Conservation (phyloP, 2,113 vertebrate species). For the Carassius carassius region DNA sequence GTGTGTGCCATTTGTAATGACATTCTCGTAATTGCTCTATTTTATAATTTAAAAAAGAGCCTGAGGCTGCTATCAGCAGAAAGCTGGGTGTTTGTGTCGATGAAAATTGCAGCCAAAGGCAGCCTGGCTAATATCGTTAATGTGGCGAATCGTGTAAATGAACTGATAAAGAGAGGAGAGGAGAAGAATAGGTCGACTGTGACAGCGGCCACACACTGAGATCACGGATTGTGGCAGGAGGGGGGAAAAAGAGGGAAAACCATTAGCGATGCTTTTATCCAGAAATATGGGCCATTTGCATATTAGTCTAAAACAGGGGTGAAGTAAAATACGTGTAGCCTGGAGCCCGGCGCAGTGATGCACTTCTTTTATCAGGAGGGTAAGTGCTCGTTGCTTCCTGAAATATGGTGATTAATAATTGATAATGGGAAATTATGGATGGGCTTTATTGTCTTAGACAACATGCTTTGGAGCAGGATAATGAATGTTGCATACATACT, state of each 20-base stretch:
- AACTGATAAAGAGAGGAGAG: slow-evolving; percentile 16
- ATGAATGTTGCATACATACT: neutral
- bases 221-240: slow-evolving; percentile 14
- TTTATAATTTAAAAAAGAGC: slow-evolving; percentile 37
- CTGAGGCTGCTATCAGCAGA: slow-evolving; percentile 39
- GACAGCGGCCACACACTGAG: slow-evolving; percentile 31
- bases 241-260: neutral
- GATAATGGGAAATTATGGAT: neutral
- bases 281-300: slow-evolving; percentile 32
- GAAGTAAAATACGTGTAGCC: slow-evolving; percentile 28
- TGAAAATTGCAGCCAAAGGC: slow-evolving; percentile 50
- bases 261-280: slow-evolving; percentile 34
- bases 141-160: slow-evolving; percentile 32
- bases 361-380: slow-evolving; percentile 35
- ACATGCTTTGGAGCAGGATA: neutral
- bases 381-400: slow-evolving; percentile 32
- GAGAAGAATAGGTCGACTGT: slow-evolving; percentile 29
- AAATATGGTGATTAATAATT: slow-evolving; percentile 35
- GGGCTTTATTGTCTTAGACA: neutral
- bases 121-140: slow-evolving; percentile 34
- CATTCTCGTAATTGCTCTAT: slow-evolving; percentile 8
- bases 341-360: neutral
- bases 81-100: slow-evolving; percentile 32
- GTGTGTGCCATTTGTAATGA: slow-evolving; percentile 38
- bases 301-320: slow-evolving; percentile 36